A percentile compares a stretch with the other conserved stretches of the same genome.
Evolutionary conservation across 2,888 invertebrate species (phyloP).

Genomic region (Amorpha juglandis): DNA sequence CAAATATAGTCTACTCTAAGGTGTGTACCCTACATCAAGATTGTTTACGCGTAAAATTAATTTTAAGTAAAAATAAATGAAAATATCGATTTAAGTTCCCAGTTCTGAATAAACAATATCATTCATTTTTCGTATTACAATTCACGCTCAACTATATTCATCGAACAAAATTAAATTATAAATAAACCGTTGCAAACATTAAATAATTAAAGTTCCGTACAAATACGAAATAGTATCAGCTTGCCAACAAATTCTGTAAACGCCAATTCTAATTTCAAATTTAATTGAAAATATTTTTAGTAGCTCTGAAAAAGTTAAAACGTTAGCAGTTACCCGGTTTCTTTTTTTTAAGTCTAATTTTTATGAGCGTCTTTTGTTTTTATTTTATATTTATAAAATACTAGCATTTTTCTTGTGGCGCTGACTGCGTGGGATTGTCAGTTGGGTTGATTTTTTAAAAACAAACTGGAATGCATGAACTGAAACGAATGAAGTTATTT

Average conservation of each 20-base stretch:
- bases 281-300: constrained; percentile 21
- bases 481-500: too few species aligned
- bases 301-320: constrained; percentile 1
- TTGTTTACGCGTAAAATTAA: not conserved
- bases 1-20: too few species aligned
- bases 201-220: constrained; percentile 24
- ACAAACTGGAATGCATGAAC: too few species aligned
- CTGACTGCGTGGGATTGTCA: too few species aligned
- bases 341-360: not conserved
- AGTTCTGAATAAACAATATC: not conserved
- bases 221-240: constrained; percentile 11
- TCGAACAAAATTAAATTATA: not conserved
- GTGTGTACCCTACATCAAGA: not conserved
- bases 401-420: too few species aligned
- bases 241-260: constrained; percentile 4
- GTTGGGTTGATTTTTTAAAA: too few species aligned
- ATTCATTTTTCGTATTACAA: not conserved
- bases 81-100: not conserved
- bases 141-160: not conserved
- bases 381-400: not conserved
- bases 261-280: not conserved
- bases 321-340: not conserved
- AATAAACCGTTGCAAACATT: not conserved
- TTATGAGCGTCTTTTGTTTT: not conserved
- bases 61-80: not conserved